Base-by-base conservation (phyloP, 2,797 vertebrate species). In the Cottoperca gobio region DNA sequence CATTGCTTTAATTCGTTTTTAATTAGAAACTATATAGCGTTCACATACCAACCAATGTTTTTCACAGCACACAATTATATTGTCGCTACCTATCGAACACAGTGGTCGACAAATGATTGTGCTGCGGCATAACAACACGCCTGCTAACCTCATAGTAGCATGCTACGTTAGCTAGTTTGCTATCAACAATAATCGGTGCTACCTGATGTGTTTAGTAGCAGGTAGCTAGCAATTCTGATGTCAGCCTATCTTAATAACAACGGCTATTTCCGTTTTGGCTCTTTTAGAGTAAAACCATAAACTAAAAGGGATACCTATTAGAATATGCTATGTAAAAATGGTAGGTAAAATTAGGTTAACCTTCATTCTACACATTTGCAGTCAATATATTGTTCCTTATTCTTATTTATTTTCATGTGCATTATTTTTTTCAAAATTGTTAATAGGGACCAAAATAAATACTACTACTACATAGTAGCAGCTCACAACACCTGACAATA, bases 241-340 rank as follows among this genome's bases (percentile, higher is more conserved):
- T 59, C 6, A 40, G 58, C 9, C 0, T 0, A 5, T 6, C 26
- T 9, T 26, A 43, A 43, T 11, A 13, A 13, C 1, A 5, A 0
- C 0, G 0, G 0, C 0, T 8, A 2, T 37, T 69, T 86, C 85
- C 88, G 55, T 11, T 16, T 0, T 0, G 4, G 0, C 8, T 40
- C 33, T 84, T n/a, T 76, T 73, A 80, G 68, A 76, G 58, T 89
- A 88, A 85, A 63, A 49, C 2, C n/a, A n/a, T n/a, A n/a, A n/a
- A 33, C 7, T 33, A 33, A 33, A 8, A 8, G 33, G 31, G 31
- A 33, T 33, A 31, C 6, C 31, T 6, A 33, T 33, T 7, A 33
- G 31, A 6, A 33, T 31, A 33, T 33, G 31, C 31, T 31, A 33
- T 33, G 1, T 33, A 33, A 33, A 33, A 33, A 31, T 31, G 2